Conservation (phyloP, 2,888 invertebrate genomes). For the Drosophila percnosoma region DNA sequence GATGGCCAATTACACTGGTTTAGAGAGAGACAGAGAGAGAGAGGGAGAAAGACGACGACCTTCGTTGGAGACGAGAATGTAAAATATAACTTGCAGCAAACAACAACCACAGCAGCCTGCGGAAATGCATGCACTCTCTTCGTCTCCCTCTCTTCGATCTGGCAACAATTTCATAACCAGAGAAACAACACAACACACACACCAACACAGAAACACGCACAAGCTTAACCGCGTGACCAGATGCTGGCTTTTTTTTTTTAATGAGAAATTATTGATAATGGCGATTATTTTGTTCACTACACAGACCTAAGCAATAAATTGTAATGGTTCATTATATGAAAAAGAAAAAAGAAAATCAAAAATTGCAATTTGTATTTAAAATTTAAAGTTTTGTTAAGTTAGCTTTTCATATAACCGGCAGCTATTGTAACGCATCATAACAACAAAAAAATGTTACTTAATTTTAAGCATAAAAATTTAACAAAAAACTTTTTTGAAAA, state of each 20-base stretch:
- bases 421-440: conserved; percentile 20
- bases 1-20: conserved; percentile 36
- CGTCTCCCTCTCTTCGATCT: conserved; percentile 44
- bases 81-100: conserved; percentile 53
- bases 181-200: conserved; percentile 13
- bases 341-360: conserved; percentile 13
- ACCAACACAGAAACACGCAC: conserved; percentile 24
- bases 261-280: conserved; percentile 58
- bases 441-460: conserved; percentile 63
- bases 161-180: conserved; percentile 42
- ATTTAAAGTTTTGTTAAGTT: conserved; percentile 78
- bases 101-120: conserved; percentile 50
- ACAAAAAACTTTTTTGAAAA: conserved; percentile 55
- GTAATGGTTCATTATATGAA: conserved; percentile 23
- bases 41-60: conserved; percentile 48
- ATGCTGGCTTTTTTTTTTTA: conserved; percentile 46
- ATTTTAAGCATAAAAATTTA: conserved; percentile 58
- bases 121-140: conserved; percentile 59
- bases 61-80: conserved; percentile 59
- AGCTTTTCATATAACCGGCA: conserved; percentile 64
- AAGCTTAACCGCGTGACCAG: conserved; percentile 68
- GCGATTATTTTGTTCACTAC: conserved; percentile 48
- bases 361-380: conserved; percentile 57
- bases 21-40: conserved; percentile 17
- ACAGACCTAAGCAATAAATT: conserved; percentile 43